Conservation (phyloP, 2,113 vertebrate genomes). For the Anser brachyrhynchus region DNA sequence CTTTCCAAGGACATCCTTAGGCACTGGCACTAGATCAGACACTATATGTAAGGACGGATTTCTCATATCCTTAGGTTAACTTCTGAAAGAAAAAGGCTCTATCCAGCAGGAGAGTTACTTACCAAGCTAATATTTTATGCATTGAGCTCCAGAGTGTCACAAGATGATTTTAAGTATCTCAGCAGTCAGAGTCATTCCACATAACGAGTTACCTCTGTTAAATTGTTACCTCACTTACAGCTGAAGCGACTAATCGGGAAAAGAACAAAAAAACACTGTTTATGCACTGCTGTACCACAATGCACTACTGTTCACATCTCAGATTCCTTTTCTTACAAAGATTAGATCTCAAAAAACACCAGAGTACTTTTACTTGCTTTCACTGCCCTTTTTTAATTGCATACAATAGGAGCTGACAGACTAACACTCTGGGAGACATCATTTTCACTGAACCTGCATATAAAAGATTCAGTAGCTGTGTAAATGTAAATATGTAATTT, state of each 20-base stretch:
- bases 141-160: conserved; percentile 1
- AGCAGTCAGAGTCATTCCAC: conserved; percentile 40
- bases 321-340: neutral
- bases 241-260: conserved; percentile 34
- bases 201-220: conserved; percentile 54
- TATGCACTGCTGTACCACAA: neutral
- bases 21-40: conserved; percentile 59
- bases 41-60: neutral
- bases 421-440: neutral
- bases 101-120: conserved; percentile 3
- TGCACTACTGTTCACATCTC: neutral
- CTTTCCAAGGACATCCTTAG: conserved; percentile 52
- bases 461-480: conserved; percentile 26
- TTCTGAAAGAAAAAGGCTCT: conserved; percentile 28
- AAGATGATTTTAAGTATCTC: conserved; percentile 45
- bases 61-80: conserved; percentile 41
- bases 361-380: neutral
- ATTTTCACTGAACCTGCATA: conserved; percentile 8
- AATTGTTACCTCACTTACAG: conserved; percentile 58
- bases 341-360: neutral
- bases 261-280: neutral
- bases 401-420: conserved; percentile 2
- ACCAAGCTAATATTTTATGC: conserved; percentile 49
- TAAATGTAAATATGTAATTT: neutral
- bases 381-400: conserved; percentile 33